Evolutionary conservation across 2,113 vertebrate genomes (phyloP).

Genomic region (Percopsis transmontana): DNA sequence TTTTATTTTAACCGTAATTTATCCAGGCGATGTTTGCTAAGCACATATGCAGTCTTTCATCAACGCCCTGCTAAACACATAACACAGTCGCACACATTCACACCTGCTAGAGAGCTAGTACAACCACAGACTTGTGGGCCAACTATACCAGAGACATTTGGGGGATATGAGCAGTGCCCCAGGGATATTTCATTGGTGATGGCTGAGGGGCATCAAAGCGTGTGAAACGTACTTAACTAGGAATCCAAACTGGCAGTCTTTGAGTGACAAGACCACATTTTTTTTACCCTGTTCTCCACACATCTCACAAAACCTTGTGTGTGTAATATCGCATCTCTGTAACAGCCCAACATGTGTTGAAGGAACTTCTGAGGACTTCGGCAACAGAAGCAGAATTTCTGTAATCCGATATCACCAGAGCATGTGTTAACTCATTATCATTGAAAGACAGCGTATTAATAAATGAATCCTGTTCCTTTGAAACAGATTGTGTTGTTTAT

Average conservation of each 20-base stretch:
- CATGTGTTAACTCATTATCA: no score
- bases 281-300: conserved; percentile 16
- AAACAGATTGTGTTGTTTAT: no score
- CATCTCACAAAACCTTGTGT: background rate
- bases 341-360: background rate
- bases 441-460: background rate
- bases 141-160: conserved; percentile 43
- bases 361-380: background rate
- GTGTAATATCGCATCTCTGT: conserved; percentile 27
- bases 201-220: conserved; percentile 21
- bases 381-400: background rate
- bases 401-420: background rate
- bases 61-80: conserved; percentile 50
- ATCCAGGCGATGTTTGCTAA: conserved; percentile 63
- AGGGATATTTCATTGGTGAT: conserved; percentile 51
- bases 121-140: conserved; percentile 59
- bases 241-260: conserved; percentile 29
- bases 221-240: conserved; percentile 30
- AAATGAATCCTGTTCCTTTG: no score
- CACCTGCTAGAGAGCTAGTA: conserved; percentile 42
- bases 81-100: conserved; percentile 59
- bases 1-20: conserved; percentile 52
- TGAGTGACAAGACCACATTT: conserved; percentile 11
- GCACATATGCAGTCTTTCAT: conserved; percentile 66
- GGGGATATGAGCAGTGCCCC: conserved; percentile 41